Percentiles rank a stretch among this genome's conserved stretches.
phyloP scores from a whole-genome alignment of 2,113 vertebrate genomes.

The Microtus pennsylvanicus region DNA sequence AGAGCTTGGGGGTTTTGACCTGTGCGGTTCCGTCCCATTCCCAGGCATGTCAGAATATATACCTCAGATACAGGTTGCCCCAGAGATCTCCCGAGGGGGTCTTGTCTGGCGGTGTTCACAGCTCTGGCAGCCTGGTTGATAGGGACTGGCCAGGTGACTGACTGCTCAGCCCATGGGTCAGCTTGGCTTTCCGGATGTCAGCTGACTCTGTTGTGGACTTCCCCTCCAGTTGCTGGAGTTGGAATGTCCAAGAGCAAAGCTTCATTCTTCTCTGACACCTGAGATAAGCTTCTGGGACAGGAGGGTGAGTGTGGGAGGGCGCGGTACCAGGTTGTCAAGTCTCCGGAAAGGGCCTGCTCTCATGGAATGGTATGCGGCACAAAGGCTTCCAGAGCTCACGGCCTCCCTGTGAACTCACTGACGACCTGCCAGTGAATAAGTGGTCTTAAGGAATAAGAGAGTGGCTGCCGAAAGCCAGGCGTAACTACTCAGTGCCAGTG shows the following conservation, averaged over 20 bases:
- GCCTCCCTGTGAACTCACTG: background rate
- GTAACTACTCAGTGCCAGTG: background rate
- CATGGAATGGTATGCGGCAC: constrained; percentile 30
- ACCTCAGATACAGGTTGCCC: background rate
- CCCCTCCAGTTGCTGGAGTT: constrained; percentile 6
- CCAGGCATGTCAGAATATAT: background rate
- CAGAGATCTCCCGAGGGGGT: background rate
- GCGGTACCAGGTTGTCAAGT: constrained; percentile 85
- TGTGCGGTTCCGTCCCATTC: background rate
- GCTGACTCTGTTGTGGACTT: background rate
- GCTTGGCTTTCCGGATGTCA: background rate
- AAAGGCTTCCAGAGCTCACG: background rate
- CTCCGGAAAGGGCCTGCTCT: constrained; percentile 71
- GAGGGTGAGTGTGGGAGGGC: constrained; percentile 75
- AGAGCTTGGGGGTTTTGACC: background rate
- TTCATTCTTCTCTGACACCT: constrained; percentile 87
- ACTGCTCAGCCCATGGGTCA: background rate
- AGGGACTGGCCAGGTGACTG: background rate
- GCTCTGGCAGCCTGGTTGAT: background rate
- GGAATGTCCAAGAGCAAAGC: constrained; percentile 78
- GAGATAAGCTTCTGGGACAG: constrained; percentile 83
- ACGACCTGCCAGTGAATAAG: constrained; percentile 11
- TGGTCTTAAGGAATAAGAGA: constrained; percentile 31
- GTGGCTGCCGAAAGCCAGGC: background rate
- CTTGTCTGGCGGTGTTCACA: background rate